A percentile compares a stretch with the other conserved stretches of the same genome.
Conservation (phyloP, 92 coral and sea anemone genomes). For the Pocillopora meandrina region DNA sequence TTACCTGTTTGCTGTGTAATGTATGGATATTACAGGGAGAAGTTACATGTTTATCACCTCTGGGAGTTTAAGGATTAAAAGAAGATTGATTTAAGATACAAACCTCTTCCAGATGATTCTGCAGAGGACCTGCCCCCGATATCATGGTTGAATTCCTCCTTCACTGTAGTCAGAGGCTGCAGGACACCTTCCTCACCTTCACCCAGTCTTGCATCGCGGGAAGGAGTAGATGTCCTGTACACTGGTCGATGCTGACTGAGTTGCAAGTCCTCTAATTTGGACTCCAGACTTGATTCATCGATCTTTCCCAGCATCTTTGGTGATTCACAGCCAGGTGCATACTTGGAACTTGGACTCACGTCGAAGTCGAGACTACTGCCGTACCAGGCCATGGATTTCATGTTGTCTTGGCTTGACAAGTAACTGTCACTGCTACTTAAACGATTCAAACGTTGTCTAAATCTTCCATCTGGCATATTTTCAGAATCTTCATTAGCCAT, state of each 20-base stretch:
- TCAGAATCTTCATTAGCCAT: constrained; percentile 11
- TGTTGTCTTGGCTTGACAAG: constrained; percentile 43
- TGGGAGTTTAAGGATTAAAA: neutral
- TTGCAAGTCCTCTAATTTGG: constrained; percentile 49
- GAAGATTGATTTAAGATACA: neutral
- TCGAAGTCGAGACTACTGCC: constrained; percentile 74
- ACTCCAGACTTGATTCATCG: constrained; percentile 71
- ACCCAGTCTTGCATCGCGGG: constrained; percentile 30
- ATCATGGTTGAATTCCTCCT: constrained; percentile 52
- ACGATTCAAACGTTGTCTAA: constrained; percentile 48
- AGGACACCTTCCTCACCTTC: constrained; percentile 27
- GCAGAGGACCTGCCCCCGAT: constrained; percentile 87
- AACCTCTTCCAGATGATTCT: constrained; percentile 66
- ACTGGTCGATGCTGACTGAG: constrained; percentile 19
- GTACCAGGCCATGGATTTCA: constrained; percentile 79
- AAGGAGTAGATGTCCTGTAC: constrained; percentile 52
- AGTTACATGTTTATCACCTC: too few relatives aligned
- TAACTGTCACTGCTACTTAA: constrained; percentile 39
- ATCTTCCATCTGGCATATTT: constrained; percentile 50
- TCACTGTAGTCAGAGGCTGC: constrained; percentile 46
- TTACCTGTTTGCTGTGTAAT: too few relatives aligned
- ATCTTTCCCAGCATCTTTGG: constrained; percentile 61
- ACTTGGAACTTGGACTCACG: constrained; percentile 34
- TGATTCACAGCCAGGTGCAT: constrained; percentile 25
- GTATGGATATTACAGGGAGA: too few relatives aligned